Base-by-base conservation (phyloP, 2,113 vertebrate species). In the Australoheros scitulus region DNA sequence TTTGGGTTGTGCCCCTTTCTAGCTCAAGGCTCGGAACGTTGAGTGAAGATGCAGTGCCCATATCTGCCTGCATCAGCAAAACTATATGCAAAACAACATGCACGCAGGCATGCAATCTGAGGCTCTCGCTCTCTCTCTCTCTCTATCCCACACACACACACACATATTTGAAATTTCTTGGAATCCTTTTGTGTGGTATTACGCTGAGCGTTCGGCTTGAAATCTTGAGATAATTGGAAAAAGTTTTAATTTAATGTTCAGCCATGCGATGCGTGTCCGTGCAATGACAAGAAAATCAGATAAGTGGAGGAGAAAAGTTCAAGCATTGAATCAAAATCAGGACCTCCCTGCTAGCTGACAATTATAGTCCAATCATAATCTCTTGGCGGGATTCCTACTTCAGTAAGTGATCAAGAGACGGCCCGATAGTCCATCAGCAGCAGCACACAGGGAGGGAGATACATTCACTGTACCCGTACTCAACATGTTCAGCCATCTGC, bases 61-160 rank as follows among this genome's bases (percentile, higher is more conserved):
- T 22, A 89, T 92, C 76, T 83, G 87, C 82, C 58, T 38, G 74
- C 80, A 56, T 95, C 94, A 93, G 94, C 92, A 90, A 63, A 92
- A 91, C 52, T 17, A 26, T 74, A 89, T 92, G 90, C 86, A 85
- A 88, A 93, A 76, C 82, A 88, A 77, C 84, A 32, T 2, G n/a
- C 57, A 57, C 59, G 76, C 65, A 56, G 29, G 24, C 88, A 59
- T 14, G 14, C 77, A 68, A 70, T 41, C 55, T 55, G 50, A n/a
- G 10, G 26, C 36, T 24, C 43, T 61, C 47, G 18, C n/a, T 24
- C 22, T 47, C 50, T 61, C 47, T 55, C 47, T 55, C n/a, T 24
- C 26, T 14, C 24, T 20, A 60, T 4, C 64, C 32, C 22, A 47
- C 43, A 34, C 65, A 22, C 80, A 22, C 80, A 26, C 26, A 14